Evolutionary conservation across 2,797 vertebrate species (phyloP).

Genomic region (Premnoplex brunnescens): DNA sequence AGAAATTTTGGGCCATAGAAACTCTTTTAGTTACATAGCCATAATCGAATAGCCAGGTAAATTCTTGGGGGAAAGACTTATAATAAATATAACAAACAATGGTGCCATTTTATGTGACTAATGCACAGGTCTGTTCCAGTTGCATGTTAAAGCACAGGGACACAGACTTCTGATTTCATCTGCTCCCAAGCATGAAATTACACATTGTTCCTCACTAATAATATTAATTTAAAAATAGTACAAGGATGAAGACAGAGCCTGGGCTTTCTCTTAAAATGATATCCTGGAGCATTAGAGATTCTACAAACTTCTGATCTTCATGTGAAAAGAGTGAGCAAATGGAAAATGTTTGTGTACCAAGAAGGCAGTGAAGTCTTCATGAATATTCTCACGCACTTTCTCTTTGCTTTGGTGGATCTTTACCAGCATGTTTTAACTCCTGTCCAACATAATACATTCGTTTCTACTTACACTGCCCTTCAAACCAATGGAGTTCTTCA

Average conservation of each 20-base stretch:
- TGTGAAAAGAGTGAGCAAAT: background rate
- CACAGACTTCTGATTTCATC: background rate
- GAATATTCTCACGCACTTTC: background rate
- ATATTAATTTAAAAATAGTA: slow-evolving; percentile 1
- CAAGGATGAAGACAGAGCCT: background rate
- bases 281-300: background rate
- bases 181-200: slow-evolving; percentile 28
- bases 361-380: background rate
- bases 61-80: background rate
- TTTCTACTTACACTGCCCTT: background rate
- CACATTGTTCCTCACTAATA: background rate
- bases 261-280: background rate
- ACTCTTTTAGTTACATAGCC: background rate
- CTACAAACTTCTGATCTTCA: background rate
- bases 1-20: background rate
- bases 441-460: background rate
- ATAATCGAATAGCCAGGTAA: background rate
- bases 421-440: background rate
- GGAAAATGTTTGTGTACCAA: background rate
- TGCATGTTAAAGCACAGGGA: background rate
- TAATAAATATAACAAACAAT: background rate
- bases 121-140: background rate
- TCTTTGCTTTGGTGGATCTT: background rate
- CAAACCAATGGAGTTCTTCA: background rate
- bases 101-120: background rate